A percentile compares a stretch with the other conserved stretches of the same genome.
Conservation (phyloP, 2,888 invertebrate genomes). For the Disparrhopalites patrizii region DNA sequence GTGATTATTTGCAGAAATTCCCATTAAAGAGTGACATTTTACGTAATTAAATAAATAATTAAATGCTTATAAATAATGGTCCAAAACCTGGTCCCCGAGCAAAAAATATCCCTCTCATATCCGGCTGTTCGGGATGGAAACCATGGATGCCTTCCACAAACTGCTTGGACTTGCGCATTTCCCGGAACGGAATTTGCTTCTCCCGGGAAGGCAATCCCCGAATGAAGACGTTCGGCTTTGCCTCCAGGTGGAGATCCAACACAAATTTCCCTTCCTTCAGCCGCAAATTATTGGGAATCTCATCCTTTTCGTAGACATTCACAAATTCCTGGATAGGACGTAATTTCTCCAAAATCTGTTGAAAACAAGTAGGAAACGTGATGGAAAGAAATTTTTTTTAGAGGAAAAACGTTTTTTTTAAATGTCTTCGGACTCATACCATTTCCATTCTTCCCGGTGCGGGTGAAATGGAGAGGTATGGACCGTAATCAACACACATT, state of each 20-base stretch:
- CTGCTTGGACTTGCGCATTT: neutral
- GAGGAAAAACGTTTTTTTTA: neutral
- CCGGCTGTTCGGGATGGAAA: slow-evolving; percentile 40
- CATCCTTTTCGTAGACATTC: too few relatives aligned
- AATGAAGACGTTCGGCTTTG: slow-evolving; percentile 51
- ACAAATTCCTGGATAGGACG: too few relatives aligned
- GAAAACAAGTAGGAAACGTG: too few relatives aligned
- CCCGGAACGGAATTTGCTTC: slow-evolving; percentile 9
- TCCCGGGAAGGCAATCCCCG: slow-evolving; percentile 33
- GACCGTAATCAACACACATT: neutral
- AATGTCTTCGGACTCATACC: neutral
- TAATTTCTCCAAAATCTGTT: too few relatives aligned
- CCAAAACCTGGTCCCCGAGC: slow-evolving; percentile 47
- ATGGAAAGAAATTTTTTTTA: too few relatives aligned
- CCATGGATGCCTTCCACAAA: slow-evolving; percentile 38
- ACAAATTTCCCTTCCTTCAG: slow-evolving; percentile 52
- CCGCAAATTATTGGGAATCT: slow-evolving; percentile 53
- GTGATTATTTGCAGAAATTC: slow-evolving; percentile 31
- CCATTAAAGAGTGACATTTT: neutral
- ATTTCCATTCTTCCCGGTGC: slow-evolving; percentile 4
- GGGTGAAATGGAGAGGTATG: slow-evolving; percentile 2
- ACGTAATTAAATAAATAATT: slow-evolving; percentile 20
- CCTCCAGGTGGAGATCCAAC: slow-evolving; percentile 53
- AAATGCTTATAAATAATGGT: neutral
- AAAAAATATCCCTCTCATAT: slow-evolving; percentile 49